These are phyloP conservation scores for Origma solitaria DNA, from an alignment of 2,113 vertebrate genomes.

Conservation along the genomic window DNA sequence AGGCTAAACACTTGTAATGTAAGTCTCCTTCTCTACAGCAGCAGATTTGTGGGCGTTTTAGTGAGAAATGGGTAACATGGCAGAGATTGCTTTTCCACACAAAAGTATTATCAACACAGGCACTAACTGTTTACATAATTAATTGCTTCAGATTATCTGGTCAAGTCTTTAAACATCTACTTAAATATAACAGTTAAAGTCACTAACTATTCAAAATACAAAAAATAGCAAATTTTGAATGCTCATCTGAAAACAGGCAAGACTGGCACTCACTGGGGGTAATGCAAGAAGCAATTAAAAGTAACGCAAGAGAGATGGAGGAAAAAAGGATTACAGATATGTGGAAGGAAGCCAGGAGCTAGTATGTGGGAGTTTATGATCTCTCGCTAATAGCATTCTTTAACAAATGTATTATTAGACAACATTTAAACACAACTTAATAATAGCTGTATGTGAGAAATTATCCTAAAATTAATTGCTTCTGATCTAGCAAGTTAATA, in stretches of 20 bases:
- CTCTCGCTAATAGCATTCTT: background rate
- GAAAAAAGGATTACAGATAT: background rate
- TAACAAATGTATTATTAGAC: background rate
- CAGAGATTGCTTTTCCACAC: background rate
- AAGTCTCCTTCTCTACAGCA: background rate
- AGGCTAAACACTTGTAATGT: background rate
- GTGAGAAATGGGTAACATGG: background rate
- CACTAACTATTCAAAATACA: background rate
- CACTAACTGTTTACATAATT: background rate
- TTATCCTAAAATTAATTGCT: background rate
- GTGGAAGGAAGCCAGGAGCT: background rate
- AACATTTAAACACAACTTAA: background rate
- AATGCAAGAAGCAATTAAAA: background rate
- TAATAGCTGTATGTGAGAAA: background rate
- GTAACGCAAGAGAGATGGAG: background rate
- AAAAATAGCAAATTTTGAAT: background rate
- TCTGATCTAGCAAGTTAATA: background rate
- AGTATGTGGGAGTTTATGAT: background rate
- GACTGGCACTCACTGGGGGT: background rate
- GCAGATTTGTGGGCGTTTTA: background rate
- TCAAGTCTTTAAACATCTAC: background rate
- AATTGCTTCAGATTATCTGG: background rate
- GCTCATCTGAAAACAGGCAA: background rate
- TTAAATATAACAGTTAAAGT: background rate
- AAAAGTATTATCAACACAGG: background rate